A percentile compares a stretch with the other conserved stretches of the same genome.
Evolutionary conservation across 2,888 invertebrate genomes (phyloP).

Genomic region (Scelioninae gen. 1): DNA sequence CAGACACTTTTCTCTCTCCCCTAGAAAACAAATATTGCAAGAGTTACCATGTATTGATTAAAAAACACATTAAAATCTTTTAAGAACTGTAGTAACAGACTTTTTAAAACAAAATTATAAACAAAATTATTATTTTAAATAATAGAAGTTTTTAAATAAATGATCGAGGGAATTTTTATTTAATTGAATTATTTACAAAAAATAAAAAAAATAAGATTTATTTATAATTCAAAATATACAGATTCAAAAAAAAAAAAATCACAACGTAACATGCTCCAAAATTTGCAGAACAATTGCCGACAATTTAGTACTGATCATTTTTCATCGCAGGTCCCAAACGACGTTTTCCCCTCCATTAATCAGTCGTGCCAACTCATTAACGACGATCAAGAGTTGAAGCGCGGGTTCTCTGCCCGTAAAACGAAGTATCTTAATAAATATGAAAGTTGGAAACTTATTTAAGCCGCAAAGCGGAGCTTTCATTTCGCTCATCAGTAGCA

Average conservation of each 20-base stretch:
- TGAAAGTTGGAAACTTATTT: conserved; percentile 44
- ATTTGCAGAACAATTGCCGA: not conserved
- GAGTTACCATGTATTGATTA: too few species aligned
- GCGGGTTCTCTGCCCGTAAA: conserved; percentile 3
- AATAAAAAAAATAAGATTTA: not conserved
- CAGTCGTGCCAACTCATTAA: conserved; percentile 52
- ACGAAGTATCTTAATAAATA: conserved; percentile 45
- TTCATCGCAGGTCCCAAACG: not conserved
- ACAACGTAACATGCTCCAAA: not conserved
- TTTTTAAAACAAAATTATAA: too few species aligned
- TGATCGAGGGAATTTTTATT: too few species aligned
- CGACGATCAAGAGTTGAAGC: conserved; percentile 42
- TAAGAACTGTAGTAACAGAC: too few species aligned
- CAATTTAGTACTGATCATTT: conserved; percentile 2
- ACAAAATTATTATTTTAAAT: too few species aligned
- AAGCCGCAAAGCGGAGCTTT: conserved; percentile 20
- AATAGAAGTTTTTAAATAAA: too few species aligned
- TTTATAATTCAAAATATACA: not conserved
- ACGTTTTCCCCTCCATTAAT: conserved; percentile 32
- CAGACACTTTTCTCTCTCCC: too few species aligned
- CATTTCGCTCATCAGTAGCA: conserved; percentile 22
- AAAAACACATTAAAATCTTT: too few species aligned
- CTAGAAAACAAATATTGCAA: too few species aligned
- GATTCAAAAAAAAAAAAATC: not conserved
- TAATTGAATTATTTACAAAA: not conserved